A percentile compares a stretch with the other conserved stretches of the same genome.
These are phyloP conservation scores for Zosterops japonicus DNA, from an alignment of 2,113 vertebrate species.

Conservation along the genomic window DNA sequence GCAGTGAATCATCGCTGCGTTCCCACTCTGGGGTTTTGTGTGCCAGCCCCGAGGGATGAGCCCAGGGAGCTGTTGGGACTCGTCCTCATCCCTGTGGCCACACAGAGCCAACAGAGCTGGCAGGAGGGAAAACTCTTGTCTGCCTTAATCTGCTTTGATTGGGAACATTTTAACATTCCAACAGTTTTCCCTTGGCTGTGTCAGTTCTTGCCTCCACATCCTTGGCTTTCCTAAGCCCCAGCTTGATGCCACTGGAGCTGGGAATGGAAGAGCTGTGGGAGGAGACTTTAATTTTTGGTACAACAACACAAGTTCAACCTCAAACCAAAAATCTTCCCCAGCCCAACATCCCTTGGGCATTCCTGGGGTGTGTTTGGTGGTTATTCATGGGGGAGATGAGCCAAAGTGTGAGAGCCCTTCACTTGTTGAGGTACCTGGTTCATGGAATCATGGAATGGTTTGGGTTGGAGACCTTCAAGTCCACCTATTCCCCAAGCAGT, in stretches of 20 bases:
- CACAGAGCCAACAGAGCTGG: background rate
- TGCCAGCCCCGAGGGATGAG: background rate
- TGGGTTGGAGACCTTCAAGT: background rate
- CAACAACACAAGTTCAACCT: background rate
- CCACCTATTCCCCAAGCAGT: background rate
- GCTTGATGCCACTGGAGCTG: background rate
- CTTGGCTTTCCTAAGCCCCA: background rate
- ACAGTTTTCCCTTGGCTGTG: background rate
- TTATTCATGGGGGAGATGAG: rapidly evolving
- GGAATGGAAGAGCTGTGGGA: background rate
- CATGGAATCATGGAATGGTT: background rate
- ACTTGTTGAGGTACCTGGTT: rapidly evolving
- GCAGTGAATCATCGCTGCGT: rapidly evolving
- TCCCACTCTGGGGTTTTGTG: background rate
- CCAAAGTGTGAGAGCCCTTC: background rate
- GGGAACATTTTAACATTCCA: background rate
- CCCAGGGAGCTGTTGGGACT: background rate
- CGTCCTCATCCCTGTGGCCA: rapidly evolving
- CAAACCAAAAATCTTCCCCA: background rate
- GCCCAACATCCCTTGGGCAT: rapidly evolving
- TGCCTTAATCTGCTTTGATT: background rate
- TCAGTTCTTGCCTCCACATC: background rate
- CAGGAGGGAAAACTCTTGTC: background rate
- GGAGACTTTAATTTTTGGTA: background rate
- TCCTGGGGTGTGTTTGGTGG: background rate